A percentile compares a stretch with the other conserved stretches of the same genome.
Conservation (phyloP, 2,797 vertebrate genomes). For the Setipinna tenuifilis region DNA sequence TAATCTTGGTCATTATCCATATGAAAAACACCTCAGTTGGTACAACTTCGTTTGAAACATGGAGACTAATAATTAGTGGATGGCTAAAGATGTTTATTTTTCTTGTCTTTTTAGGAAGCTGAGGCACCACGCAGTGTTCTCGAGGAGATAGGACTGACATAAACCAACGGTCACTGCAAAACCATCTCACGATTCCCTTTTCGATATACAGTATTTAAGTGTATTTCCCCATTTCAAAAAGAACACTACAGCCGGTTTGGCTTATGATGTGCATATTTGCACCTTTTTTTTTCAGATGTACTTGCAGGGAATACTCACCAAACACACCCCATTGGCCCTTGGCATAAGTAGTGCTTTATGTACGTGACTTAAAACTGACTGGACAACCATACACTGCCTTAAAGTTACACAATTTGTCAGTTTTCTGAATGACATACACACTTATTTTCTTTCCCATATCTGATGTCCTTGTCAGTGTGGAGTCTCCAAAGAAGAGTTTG, state of each 20-base stretch:
- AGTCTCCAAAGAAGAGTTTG: not conserved
- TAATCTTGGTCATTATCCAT: too few species aligned
- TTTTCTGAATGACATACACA: not conserved
- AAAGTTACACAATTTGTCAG: conserved; percentile 1
- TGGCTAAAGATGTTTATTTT: conserved; percentile 24
- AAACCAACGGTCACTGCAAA: conserved; percentile 56
- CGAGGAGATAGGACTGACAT: conserved; percentile 99
- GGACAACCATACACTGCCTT: conserved; percentile 20
- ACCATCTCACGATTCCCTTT: not conserved
- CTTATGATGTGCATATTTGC: not conserved
- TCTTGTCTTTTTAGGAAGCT: conserved; percentile 84
- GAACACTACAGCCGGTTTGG: conserved; percentile 1
- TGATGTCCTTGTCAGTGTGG: not conserved
- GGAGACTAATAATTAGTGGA: not conserved
- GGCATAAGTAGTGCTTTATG: not conserved
- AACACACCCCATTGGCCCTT: not conserved
- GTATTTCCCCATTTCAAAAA: conserved; percentile 20
- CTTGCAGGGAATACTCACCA: conserved; percentile 3
- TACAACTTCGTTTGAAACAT: not conserved
- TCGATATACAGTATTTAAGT: conserved; percentile 36
- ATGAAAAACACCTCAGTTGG: not conserved
- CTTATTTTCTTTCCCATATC: not conserved
- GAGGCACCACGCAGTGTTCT: conserved; percentile 97
- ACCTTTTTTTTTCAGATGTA: not conserved
- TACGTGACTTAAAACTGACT: not conserved